These are phyloP conservation scores for Gymnoscopelus braueri DNA, from an alignment of 2,797 vertebrate genomes.

Conservation along the genomic window DNA sequence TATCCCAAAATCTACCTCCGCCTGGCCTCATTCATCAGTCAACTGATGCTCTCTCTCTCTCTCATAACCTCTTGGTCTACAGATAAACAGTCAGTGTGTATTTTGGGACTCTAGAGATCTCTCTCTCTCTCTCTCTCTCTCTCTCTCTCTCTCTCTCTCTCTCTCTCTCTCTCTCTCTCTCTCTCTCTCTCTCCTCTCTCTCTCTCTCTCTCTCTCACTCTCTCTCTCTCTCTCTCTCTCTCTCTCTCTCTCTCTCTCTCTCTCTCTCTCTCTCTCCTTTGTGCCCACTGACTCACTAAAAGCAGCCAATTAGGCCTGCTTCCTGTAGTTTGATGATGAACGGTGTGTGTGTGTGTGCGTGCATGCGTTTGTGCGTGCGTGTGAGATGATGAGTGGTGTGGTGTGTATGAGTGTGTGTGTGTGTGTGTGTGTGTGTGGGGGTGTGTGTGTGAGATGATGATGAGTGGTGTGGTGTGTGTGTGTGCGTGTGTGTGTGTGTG, in stretches of 20 bases:
- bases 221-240: background rate
- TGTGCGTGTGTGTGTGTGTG: too few relatives aligned
- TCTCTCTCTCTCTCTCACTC: background rate
- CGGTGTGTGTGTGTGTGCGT: background rate
- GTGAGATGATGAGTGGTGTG: conserved; percentile 25
- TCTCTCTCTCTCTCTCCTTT: background rate
- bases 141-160: background rate
- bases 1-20: too few relatives aligned
- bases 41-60: background rate
- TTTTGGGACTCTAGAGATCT: background rate
- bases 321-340: background rate
- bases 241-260: background rate
- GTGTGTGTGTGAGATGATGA: too few relatives aligned
- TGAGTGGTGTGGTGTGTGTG: too few relatives aligned
- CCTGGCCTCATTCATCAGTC: too few relatives aligned
- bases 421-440: conserved; percentile 15
- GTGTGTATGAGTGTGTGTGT: conserved; percentile 12
- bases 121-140: background rate
- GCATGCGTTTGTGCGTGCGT: conserved; percentile 1
- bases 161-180: background rate
- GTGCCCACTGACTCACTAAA: background rate
- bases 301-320: background rate
- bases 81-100: too few relatives aligned
- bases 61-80: background rate
- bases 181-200: background rate